Conservation (phyloP, 2,113 vertebrate species). For the Carassius auratus region DNA sequence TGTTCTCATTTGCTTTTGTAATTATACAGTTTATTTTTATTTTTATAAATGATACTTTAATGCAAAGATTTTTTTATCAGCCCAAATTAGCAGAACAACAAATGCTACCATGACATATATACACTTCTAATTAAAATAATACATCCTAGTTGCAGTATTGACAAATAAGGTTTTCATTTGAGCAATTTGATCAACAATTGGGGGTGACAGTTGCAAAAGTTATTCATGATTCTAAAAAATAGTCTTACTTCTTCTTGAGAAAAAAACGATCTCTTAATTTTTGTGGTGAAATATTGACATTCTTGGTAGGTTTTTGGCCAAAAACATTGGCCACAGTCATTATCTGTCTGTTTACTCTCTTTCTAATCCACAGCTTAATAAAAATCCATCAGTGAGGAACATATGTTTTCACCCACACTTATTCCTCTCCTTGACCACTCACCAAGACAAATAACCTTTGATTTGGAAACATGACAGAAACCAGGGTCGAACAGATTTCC, state of each 20-base stretch:
- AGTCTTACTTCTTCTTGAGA: not conserved
- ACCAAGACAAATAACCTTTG: constrained; percentile 40
- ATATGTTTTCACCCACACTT: constrained; percentile 12
- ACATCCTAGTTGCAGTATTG: too few relatives aligned
- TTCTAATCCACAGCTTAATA: not conserved
- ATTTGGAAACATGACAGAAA: constrained; percentile 43
- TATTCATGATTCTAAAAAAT: not conserved
- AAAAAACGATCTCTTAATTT: too few relatives aligned
- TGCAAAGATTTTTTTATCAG: too few relatives aligned
- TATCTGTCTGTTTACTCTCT: not conserved
- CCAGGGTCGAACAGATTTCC: constrained; percentile 43
- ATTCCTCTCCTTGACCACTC: constrained; percentile 10
- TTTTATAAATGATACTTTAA: too few relatives aligned
- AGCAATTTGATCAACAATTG: not conserved
- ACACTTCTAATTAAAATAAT: too few relatives aligned
- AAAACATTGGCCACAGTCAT: not conserved
- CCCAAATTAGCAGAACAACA: too few relatives aligned
- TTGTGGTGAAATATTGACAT: not conserved
- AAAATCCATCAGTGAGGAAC: constrained; percentile 11
- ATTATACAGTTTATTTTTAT: too few relatives aligned
- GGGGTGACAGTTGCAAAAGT: not conserved
- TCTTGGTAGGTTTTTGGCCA: not conserved
- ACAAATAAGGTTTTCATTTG: not conserved
- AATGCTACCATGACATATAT: too few relatives aligned
- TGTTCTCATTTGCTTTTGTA: too few relatives aligned